Percentiles rank a stretch among this genome's conserved stretches.
phyloP scores from a whole-genome alignment of 30 jellyfish, hydroid and myxozoan genomes.

The Turritopsis rubra region DNA sequence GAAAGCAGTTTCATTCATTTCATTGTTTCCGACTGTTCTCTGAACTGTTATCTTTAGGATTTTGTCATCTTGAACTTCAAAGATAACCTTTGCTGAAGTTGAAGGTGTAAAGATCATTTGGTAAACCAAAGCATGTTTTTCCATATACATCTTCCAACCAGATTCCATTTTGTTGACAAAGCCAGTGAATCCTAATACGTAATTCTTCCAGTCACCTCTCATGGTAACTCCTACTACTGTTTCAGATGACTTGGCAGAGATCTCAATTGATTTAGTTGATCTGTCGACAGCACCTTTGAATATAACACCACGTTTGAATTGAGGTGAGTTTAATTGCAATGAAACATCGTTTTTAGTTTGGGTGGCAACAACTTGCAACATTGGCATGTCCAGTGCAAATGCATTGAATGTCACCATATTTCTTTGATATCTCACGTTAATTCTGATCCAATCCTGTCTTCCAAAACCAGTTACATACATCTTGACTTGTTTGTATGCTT shows the following conservation, averaged over 20 bases:
- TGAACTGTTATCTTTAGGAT: conserved; percentile 55
- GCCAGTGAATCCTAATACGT: conserved; percentile 39
- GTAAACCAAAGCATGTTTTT: conserved; percentile 55
- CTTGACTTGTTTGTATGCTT: background rate
- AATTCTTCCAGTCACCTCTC: conserved; percentile 55
- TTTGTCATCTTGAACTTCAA: conserved; percentile 64
- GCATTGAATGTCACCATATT: background rate
- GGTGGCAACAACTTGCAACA: conserved; percentile 32
- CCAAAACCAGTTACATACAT: background rate
- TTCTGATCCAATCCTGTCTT: conserved; percentile 15
- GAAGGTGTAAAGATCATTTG: conserved; percentile 57
- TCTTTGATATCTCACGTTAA: background rate
- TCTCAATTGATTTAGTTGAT: conserved; percentile 41
- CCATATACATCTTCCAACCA: conserved; percentile 45
- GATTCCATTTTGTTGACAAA: conserved; percentile 48
- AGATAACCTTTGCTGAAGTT: conserved; percentile 42
- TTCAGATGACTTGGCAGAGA: conserved; percentile 43
- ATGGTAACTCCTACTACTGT: conserved; percentile 53
- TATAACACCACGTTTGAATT: conserved; percentile 29
- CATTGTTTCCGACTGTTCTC: conserved; percentile 32
- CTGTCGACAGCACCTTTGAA: conserved; percentile 52
- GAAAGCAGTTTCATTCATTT: conserved; percentile 54
- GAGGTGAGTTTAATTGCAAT: conserved; percentile 10
- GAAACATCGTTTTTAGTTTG: background rate
- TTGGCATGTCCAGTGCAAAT: conserved; percentile 4